These are phyloP conservation scores for Brachyhypopomus occidentalis DNA, from an alignment of 2,113 vertebrate species.

Conservation along the genomic window DNA sequence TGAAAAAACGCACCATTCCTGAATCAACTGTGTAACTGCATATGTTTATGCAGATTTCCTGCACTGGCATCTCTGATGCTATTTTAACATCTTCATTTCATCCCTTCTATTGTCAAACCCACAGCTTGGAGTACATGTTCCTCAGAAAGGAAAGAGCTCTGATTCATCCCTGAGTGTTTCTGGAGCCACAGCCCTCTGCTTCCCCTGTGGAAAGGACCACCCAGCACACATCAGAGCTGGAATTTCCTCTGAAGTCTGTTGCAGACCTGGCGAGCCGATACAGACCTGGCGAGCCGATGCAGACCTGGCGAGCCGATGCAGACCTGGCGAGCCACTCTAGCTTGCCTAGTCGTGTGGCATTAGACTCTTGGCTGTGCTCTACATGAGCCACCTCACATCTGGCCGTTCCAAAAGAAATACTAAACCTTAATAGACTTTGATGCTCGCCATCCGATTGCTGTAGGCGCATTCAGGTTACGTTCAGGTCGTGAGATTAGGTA, in stretches of 20 bases:
- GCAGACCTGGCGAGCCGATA: conserved; percentile 25
- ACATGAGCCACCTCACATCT: conserved; percentile 36
- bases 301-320: no score
- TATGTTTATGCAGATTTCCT: neutral
- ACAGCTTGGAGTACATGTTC: conserved; percentile 7
- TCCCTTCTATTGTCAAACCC: neutral
- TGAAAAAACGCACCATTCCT: neutral
- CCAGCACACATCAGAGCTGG: conserved; percentile 57
- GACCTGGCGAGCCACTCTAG: neutral
- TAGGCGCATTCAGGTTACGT: neutral
- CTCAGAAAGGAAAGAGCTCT: conserved; percentile 17
- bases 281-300: no score
- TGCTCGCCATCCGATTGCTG: conserved; percentile 9
- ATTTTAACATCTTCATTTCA: neutral
- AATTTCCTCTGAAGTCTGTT: conserved; percentile 61
- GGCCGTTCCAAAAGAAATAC: conserved; percentile 29
- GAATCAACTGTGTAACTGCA: no score
- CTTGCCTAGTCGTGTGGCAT: conserved; percentile 30
- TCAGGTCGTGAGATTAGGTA: neutral
- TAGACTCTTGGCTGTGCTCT: neutral
- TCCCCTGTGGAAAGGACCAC: conserved; percentile 38
- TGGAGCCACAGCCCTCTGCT: conserved; percentile 6
- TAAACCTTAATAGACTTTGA: conserved; percentile 7
- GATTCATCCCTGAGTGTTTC: conserved; percentile 19
- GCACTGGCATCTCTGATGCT: neutral